Base-by-base conservation (phyloP, 2,797 vertebrate genomes). In the Xenops minutus region DNA sequence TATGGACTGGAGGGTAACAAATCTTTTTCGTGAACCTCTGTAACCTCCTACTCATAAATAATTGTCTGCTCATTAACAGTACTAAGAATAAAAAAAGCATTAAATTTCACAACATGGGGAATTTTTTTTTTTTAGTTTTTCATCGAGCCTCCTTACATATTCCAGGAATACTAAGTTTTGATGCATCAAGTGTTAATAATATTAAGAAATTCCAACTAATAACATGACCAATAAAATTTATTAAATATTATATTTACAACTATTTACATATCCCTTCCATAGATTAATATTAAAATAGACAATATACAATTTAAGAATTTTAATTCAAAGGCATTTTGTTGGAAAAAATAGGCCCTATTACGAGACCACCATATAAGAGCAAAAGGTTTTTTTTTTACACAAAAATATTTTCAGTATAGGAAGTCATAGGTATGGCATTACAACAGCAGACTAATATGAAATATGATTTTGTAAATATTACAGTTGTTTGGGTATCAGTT, bases 271-370 rank as follows among this genome's bases (percentile, higher is more conserved):
- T 98, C 98, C 98, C 97, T 99, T 98, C 98, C 98, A 99, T 99
- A 99, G 98, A 98, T 99, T 99, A 99, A 98, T 99, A 99, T 99
- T 99, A 99, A 99, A 99, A 99, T 99, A 99, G 99, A 99, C 98
- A 98, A 97, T 98, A 96, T 98, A 98, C 99, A 99, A 99, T 99
- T 99, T 99, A 99, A 98, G 98, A 99, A 99, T 99, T 98, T 99
- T 99, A 97, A 98, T 99, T 99, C 98, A 99, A 99, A 99, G 99
- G 98, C 99, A 98, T 98, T 98, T 99, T 98, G 98, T 98, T 98
- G 98, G 79, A 89, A 98, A 98, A 99, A 99, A 99, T 98, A 99
- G 98, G 98, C 98, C 99, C 98, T 98, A 98, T 98, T 98, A 98
- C 97, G 98, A 99, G 99, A 98, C 98, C 98, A 94, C 85, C 94